Evolutionary conservation across 53 echinoderm and acorn worm species (phyloP).

Genomic region (Stichopus horrens): DNA sequence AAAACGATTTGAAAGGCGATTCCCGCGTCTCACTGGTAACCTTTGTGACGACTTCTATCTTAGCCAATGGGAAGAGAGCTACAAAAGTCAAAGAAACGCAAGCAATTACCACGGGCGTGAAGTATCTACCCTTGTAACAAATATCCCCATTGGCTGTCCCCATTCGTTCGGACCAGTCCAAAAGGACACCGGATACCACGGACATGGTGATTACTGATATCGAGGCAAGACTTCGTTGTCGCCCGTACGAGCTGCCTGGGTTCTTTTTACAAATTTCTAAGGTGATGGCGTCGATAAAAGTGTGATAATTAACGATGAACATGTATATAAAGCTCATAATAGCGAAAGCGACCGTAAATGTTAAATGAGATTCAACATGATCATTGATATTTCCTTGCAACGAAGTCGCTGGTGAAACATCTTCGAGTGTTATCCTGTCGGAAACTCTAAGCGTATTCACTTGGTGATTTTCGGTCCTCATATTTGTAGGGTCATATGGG

Average conservation of each 20-base stretch:
- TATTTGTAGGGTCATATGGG: no score
- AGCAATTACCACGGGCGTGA: background rate
- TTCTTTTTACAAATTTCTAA: background rate
- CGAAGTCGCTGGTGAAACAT: no score
- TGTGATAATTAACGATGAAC: background rate
- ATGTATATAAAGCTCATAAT: conserved; percentile 5
- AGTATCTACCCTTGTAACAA: background rate
- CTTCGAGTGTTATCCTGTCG: no score
- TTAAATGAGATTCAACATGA: background rate
- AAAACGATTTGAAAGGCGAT: background rate
- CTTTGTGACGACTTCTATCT: conserved; percentile 19
- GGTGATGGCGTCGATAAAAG: background rate
- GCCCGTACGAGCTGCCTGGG: background rate
- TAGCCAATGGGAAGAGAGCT: conserved; percentile 1
- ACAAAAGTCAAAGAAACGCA: background rate
- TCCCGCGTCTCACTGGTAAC: background rate
- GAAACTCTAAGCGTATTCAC: no score
- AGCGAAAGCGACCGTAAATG: background rate
- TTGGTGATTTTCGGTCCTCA: no score
- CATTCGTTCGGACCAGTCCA: background rate
- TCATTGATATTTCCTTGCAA: no score
- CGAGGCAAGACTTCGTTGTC: background rate
- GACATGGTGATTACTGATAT: background rate
- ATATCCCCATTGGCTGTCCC: background rate
- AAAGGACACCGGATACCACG: background rate